Evolutionary conservation across 2,888 invertebrate genomes (phyloP).

Genomic region (Cantharis flavilabris): DNA sequence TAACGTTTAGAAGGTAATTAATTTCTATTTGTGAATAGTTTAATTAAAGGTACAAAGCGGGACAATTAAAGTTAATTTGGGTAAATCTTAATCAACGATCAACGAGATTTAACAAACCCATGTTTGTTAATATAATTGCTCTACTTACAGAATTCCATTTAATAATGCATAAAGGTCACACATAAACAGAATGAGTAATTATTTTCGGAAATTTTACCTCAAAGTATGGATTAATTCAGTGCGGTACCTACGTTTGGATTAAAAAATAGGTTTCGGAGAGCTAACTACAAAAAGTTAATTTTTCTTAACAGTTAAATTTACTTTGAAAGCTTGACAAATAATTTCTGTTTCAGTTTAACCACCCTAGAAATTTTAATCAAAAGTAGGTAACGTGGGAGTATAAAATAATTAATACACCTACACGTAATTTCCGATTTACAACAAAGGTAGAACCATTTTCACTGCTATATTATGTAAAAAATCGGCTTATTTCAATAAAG

Average conservation of each 20-base stretch:
- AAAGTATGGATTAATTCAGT: background rate
- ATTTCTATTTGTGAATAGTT: background rate
- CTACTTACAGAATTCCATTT: background rate
- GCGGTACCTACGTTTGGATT: background rate
- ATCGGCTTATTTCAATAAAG: too few relatives aligned
- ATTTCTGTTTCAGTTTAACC: background rate
- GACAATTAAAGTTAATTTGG: background rate
- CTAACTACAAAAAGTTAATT: background rate
- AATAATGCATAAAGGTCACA: background rate
- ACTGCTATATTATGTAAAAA: too few relatives aligned
- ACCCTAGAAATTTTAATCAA: background rate
- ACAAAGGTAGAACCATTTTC: too few relatives aligned
- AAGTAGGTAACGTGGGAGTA: background rate
- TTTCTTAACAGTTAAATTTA: background rate
- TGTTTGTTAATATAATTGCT: background rate
- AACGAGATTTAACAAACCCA: background rate
- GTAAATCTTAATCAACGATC: background rate
- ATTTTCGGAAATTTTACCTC: background rate
- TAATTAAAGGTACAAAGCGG: background rate
- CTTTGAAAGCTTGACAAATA: background rate
- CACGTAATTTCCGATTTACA: too few relatives aligned
- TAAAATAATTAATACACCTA: too few relatives aligned
- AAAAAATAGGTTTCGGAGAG: background rate
- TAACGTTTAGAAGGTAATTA: background rate
- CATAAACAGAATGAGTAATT: background rate